These are phyloP conservation scores for Trissolcus basalis DNA, from an alignment of 1,140 invertebrate species.

Conservation along the genomic window DNA sequence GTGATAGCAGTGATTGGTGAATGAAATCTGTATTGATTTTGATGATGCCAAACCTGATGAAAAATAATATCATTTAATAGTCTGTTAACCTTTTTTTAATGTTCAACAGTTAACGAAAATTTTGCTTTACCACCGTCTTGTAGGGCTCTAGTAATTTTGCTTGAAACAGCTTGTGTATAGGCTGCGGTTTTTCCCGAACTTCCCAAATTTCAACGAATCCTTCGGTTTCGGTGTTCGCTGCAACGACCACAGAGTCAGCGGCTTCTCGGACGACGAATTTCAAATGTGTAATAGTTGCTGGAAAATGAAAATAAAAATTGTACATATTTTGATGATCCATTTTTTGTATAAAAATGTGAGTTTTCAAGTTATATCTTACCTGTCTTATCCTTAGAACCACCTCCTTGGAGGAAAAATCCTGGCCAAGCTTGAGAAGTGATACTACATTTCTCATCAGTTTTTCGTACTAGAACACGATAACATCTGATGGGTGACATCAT, in stretches of 20 bases:
- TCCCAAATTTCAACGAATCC: slow-evolving; percentile 92
- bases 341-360: background rate
- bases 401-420: slow-evolving; percentile 86
- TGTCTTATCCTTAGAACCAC: slow-evolving; percentile 74
- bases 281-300: slow-evolving; percentile 80
- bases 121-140: slow-evolving; percentile 81
- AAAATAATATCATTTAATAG: slow-evolving; percentile 5
- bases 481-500: slow-evolving; percentile 84
- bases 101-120: background rate
- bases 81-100: slow-evolving; percentile 1
- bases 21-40: slow-evolving; percentile 78
- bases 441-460: slow-evolving; percentile 77
- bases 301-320: slow-evolving; percentile 35
- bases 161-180: slow-evolving; percentile 85
- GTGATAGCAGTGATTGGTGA: slow-evolving; percentile 75
- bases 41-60: slow-evolving; percentile 82
- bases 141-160: slow-evolving; percentile 78
- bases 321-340: background rate
- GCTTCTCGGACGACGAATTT: slow-evolving; percentile 89
- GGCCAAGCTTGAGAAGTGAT: slow-evolving; percentile 85
- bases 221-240: slow-evolving; percentile 79
- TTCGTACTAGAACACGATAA: slow-evolving; percentile 81
- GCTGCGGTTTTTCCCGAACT: slow-evolving; percentile 85
- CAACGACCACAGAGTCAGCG: slow-evolving; percentile 87
- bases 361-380: slow-evolving; percentile 63